Evolutionary conservation across 2,797 vertebrate genomes (phyloP).

Genomic region (Bovichtus diacanthus): DNA sequence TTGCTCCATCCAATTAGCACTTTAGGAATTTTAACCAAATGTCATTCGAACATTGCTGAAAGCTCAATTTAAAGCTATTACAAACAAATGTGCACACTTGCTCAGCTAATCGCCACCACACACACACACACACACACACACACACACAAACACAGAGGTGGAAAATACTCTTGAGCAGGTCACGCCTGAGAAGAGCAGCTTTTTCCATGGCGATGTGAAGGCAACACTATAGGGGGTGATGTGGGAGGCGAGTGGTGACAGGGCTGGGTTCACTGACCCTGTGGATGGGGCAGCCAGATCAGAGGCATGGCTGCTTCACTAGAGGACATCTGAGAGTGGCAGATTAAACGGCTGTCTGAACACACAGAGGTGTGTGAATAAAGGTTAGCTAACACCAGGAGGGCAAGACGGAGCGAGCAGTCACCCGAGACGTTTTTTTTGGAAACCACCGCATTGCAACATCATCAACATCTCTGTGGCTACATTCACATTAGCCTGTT

Average conservation of each 20-base stretch:
- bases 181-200: slow-evolving; percentile 77
- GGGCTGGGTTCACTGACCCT: slow-evolving; percentile 66
- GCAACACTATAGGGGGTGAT: slow-evolving; percentile 62
- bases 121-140: slow-evolving; percentile 26
- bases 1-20: neutral
- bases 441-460: neutral
- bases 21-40: neutral
- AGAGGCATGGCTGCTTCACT: slow-evolving; percentile 76
- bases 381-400: slow-evolving; percentile 70
- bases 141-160: slow-evolving; percentile 69
- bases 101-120: slow-evolving; percentile 35
- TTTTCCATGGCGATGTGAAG: slow-evolving; percentile 81
- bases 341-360: slow-evolving; percentile 81
- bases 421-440: slow-evolving; percentile 19
- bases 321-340: slow-evolving; percentile 77
- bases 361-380: slow-evolving; percentile 72
- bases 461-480: neutral
- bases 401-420: slow-evolving; percentile 42
- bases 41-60: slow-evolving; percentile 6
- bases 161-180: slow-evolving; percentile 84
- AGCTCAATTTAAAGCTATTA: slow-evolving; percentile 38
- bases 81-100: slow-evolving; percentile 37
- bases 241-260: slow-evolving; percentile 87
- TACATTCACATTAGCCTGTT: neutral
- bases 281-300: slow-evolving; percentile 76